Conservation (phyloP, 2,797 vertebrate genomes). For the Gastrophryne carolinensis region DNA sequence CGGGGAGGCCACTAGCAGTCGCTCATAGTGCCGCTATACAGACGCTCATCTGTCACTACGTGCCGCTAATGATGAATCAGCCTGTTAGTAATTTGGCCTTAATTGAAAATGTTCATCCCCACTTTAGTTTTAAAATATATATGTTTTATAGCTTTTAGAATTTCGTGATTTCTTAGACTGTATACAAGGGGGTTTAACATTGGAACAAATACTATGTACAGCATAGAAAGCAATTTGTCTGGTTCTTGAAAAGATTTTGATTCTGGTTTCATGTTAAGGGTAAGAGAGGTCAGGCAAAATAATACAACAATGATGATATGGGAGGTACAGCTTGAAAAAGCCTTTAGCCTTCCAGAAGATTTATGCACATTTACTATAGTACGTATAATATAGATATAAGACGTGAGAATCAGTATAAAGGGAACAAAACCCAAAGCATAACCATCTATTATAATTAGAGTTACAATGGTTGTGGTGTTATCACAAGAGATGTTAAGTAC, state of each 20-base stretch:
- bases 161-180: constrained; percentile 37
- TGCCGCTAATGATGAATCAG: too few relatives aligned
- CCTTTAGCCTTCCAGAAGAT: background rate
- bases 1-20: too few relatives aligned
- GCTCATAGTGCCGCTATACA: too few relatives aligned
- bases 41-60: too few relatives aligned
- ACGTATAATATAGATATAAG: constrained; percentile 23
- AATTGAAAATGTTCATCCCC: too few relatives aligned
- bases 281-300: constrained; percentile 28
- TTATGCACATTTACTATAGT: constrained; percentile 16
- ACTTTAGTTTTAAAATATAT: too few relatives aligned
- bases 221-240: constrained; percentile 19
- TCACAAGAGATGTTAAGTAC: background rate
- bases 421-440: background rate
- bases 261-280: constrained; percentile 26
- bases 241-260: background rate
- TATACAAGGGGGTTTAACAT: constrained; percentile 32
- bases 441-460: constrained; percentile 27
- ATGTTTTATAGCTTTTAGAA: background rate
- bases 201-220: constrained; percentile 32
- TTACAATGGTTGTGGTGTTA: background rate
- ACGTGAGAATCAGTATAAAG: constrained; percentile 27
- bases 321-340: constrained; percentile 27
- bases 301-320: constrained; percentile 30
- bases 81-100: too few relatives aligned